These are phyloP conservation scores for Eretmochelys imbricata DNA, from an alignment of 2,113 vertebrate species.

Conservation along the genomic window DNA sequence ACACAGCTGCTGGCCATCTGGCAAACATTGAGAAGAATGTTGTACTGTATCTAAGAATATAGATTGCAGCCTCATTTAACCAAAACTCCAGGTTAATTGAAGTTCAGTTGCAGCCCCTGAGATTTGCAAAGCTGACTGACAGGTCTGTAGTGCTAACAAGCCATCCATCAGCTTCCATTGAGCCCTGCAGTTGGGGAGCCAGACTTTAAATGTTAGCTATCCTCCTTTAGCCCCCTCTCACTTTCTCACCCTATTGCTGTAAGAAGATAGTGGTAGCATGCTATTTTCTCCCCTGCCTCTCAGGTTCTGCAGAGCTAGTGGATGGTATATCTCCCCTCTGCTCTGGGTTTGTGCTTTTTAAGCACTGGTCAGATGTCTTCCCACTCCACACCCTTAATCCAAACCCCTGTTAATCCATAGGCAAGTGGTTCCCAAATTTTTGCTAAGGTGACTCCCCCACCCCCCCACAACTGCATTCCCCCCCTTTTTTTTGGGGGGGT, in stretches of 20 bases:
- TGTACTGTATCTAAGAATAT: not conserved
- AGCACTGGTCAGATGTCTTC: not conserved
- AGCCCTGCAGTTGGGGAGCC: too few species aligned
- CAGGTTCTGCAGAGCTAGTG: not conserved
- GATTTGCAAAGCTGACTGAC: not conserved
- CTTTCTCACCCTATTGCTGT: too few species aligned
- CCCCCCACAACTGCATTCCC: too few species aligned
- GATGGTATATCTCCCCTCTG: not conserved
- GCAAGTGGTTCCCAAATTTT: not conserved
- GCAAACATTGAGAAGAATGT: not conserved
- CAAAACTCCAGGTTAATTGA: not conserved
- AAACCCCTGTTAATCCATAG: accelerated
- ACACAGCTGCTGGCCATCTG: constrained; percentile 57
- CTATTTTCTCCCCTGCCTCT: not conserved
- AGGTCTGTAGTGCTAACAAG: not conserved
- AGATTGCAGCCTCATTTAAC: not conserved
- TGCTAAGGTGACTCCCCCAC: not conserved
- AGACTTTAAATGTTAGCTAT: not conserved
- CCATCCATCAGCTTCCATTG: not conserved
- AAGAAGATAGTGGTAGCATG: too few species aligned
- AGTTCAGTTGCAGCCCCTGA: not conserved
- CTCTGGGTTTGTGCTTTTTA: not conserved
- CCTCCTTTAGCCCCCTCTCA: not conserved
- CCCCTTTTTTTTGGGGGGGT: too few species aligned
- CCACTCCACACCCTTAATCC: too few species aligned